Base-by-base conservation (phyloP, 2,888 invertebrate species). In the Schizotus pectinicornis region DNA sequence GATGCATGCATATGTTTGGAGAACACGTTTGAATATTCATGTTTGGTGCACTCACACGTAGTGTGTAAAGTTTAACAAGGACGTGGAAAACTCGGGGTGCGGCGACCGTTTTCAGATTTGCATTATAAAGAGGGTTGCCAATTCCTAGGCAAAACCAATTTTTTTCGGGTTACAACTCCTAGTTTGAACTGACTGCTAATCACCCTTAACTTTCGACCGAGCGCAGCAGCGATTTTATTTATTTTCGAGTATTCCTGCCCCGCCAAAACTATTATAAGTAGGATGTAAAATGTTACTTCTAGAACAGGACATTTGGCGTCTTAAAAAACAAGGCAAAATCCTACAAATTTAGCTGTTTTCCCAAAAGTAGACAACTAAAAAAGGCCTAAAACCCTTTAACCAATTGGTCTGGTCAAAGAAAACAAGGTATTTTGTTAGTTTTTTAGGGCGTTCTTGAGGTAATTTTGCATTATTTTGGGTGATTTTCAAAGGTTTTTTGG, bases 21-120 rank as follows among this genome's bases (percentile, higher is more conserved):
- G 36, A 43, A 32, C 48, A 34, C 14, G 45, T 39, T 56, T 59
- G 59, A 55, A 59, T 59, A 59, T 59, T 59, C 59, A 59, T 59
- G 55, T 31, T n/a, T 55, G 34, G 47, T 56, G 55, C 55, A 59
- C 51, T 56, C 47, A 51, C 50, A 59, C 46, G 37, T 46, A 59
- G 47, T 42, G 59, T 54, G 55, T 59, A 39, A 56, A 59, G 41
- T 59, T 51, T 59, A 59, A 59, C 55, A 59, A 59, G 59, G 51
- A 32, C 51, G 39, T 51, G 42, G 51, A 39, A 59, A 59, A 59
- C 49, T 55, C 59, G 31, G 37, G 46, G 47, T 41, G 41, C 48
- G 39, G 50, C 53, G 22, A 22, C 22, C 22, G 38, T 43, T 51
- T 50, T 59, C 50, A 50, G 39, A 59, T 59, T 59, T 55, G 41